Evolutionary conservation across 2,888 invertebrate genomes (phyloP), one percentile per base, ranked within the genome.

Genomic region (Aleiodes leptofemur): DNA sequence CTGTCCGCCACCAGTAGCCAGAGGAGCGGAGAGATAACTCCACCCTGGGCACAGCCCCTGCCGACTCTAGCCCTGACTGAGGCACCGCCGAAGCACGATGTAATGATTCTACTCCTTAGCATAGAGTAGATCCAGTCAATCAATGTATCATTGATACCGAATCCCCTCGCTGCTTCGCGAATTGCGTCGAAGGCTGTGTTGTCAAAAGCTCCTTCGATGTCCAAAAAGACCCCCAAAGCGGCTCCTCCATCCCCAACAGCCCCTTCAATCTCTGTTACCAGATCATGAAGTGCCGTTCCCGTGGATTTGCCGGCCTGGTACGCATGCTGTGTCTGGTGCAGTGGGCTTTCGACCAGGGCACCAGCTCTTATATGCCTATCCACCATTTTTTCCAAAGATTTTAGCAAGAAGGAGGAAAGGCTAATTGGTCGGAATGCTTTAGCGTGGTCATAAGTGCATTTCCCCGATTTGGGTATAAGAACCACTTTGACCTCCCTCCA

Each of bases 341-440:
- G 29, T 0, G 80, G 77, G 0, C 38, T 75, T 6, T 0, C 14
- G 8, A 4, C 16, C 34, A 81, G 55, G 0, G 78, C 77, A 1
- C 38, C 74, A 7, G 80, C 78, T 34, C 74, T 77, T 0, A 80
- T 79, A 61, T 72, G 57, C 66, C 79, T 77, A 31, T 81, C 79
- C n/a, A 82, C 77, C n/a, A 83, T 76, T 74, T 78, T 78, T 53
- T 83, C 82, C 68, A 82, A 4, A 0, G 78, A 80, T 71, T 83
- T 81, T 9, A 83, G 72, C 2, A 82, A 29, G 48, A 82, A 81
- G 0, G 79, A 83, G 6, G 74, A 78, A 7, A 83, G 73, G 59
- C 80, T 82, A 13, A 82, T 82, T 0, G 81, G 82, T 69, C 80
- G 69, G 61, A 76, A 81, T 2, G 74, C 50, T 34, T 82, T 81